Percentiles rank a stretch among this genome's conserved stretches.
phyloP scores from a whole-genome alignment of 2,797 vertebrate species.

The Arremon aurantiirostris region DNA sequence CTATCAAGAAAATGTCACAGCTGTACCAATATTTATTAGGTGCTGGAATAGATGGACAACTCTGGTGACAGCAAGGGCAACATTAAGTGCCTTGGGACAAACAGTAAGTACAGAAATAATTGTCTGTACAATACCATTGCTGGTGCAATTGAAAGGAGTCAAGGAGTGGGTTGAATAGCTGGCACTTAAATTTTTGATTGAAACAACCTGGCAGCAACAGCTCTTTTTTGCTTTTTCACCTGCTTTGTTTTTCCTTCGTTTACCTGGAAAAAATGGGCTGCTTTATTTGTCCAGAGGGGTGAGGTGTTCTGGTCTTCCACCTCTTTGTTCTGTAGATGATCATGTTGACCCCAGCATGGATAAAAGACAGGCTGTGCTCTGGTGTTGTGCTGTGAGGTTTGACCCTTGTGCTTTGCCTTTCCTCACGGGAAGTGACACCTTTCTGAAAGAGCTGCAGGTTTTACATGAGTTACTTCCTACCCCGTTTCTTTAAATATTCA shows the following conservation, averaged over 20 bases:
- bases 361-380: neutral
- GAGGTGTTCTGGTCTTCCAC: neutral
- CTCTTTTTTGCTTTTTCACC: neutral
- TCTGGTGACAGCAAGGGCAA: neutral
- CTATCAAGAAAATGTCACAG: neutral
- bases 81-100: neutral
- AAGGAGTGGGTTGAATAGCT: neutral
- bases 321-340: neutral
- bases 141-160: neutral
- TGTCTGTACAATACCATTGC: neutral
- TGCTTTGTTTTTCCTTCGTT: neutral
- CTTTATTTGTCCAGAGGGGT: neutral
- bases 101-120: neutral
- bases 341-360: rapidly evolving
- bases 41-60: neutral
- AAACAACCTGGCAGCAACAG: neutral
- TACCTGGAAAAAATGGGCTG: neutral
- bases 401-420: neutral
- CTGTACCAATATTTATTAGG: neutral
- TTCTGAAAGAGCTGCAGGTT: neutral
- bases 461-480: neutral
- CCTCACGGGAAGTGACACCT: neutral
- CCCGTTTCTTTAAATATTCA: neutral
- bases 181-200: neutral
- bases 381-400: neutral